Conservation (phyloP, 2,113 vertebrate genomes). For the Xiphias gladius region DNA sequence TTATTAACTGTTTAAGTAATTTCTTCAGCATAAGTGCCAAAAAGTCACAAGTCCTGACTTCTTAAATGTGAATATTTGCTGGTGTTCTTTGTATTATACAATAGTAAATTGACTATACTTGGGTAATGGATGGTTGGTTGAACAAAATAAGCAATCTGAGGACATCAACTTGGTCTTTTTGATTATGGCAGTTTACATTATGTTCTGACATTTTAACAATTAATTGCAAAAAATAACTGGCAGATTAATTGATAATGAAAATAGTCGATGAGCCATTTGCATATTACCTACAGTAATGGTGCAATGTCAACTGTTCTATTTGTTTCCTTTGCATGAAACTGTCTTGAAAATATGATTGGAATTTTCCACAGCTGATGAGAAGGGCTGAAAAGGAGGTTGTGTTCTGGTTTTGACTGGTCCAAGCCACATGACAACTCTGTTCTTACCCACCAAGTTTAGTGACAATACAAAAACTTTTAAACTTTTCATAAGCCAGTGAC, state of each 20-base stretch:
- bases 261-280: background rate
- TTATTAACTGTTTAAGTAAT: background rate
- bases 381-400: background rate
- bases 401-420: background rate
- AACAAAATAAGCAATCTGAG: background rate
- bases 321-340: background rate
- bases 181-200: background rate
- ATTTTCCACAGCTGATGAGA: background rate
- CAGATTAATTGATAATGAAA: background rate
- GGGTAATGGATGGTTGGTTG: background rate
- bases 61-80: background rate
- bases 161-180: background rate
- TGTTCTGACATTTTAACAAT: background rate
- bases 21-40: background rate
- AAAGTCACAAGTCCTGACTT: background rate
- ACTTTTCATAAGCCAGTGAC: background rate
- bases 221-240: background rate
- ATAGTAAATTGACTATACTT: background rate
- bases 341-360: background rate
- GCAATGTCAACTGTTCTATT: background rate
- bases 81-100: background rate
- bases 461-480: background rate
- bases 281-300: background rate
- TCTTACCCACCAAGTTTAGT: background rate
- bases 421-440: background rate